phyloP scores from a whole-genome alignment of 2,888 invertebrate species.

The Labia minor region DNA sequence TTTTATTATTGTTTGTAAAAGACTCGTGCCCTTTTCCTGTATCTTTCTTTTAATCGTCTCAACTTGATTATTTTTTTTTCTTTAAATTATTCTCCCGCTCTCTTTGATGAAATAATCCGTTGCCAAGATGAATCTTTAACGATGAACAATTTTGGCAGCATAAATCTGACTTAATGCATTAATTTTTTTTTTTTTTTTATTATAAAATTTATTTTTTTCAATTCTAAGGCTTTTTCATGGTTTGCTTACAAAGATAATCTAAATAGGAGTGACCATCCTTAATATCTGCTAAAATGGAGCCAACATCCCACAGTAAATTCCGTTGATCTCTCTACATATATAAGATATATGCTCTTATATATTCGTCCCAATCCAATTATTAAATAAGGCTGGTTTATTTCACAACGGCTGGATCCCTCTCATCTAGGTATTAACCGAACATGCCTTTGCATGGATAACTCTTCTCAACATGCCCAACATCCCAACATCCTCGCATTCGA shows the following conservation, averaged over 20 bases:
- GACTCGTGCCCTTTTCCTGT: too few species aligned
- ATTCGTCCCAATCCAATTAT: slow-evolving; percentile 26
- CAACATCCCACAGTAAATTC: not conserved
- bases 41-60: too few species aligned
- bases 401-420: slow-evolving; percentile 17
- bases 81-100: too few species aligned
- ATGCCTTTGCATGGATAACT: slow-evolving; percentile 27
- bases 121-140: not conserved
- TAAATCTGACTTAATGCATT: not conserved
- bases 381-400: slow-evolving; percentile 27
- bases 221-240: not conserved
- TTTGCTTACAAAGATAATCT: not conserved
- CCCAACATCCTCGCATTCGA: slow-evolving; percentile 13
- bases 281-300: not conserved
- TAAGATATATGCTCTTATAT: not conserved
- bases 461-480: slow-evolving; percentile 22
- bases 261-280: not conserved
- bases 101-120: not conserved
- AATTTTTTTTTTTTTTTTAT: not conserved
- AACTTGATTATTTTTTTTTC: too few species aligned
- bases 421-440: slow-evolving; percentile 24
- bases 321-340: slow-evolving; percentile 3
- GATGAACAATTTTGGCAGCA: not conserved
- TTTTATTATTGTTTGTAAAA: too few species aligned
- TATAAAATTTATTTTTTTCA: not conserved